Conservation (phyloP, 2,888 invertebrate species). For the Perizoma flavofasciatum region DNA sequence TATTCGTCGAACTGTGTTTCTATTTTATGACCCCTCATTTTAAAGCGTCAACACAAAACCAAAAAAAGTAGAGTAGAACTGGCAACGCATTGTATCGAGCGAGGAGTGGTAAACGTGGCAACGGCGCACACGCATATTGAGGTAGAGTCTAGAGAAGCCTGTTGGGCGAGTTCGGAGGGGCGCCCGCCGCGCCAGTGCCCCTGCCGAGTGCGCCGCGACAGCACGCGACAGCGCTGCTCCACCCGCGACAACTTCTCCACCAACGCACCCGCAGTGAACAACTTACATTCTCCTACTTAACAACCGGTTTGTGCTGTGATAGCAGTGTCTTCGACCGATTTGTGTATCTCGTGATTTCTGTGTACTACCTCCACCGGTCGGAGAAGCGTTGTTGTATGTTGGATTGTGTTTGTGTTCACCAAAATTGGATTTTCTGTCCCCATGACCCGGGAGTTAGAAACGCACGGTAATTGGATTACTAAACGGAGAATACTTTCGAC, state of each 20-base stretch:
- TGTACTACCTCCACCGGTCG: constrained; percentile 54
- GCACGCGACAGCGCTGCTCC: constrained; percentile 55
- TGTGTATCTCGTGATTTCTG: constrained; percentile 64
- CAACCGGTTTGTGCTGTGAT: constrained; percentile 66
- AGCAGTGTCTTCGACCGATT: constrained; percentile 48
- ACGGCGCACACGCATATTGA: constrained; percentile 73
- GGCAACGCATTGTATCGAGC: constrained; percentile 65
- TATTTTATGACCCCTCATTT: constrained; percentile 78
- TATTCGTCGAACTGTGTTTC: constrained; percentile 63
- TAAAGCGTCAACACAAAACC: constrained; percentile 76
- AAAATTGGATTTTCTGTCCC: constrained; percentile 45
- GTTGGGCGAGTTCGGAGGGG: constrained; percentile 70
- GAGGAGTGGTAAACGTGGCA: constrained; percentile 62
- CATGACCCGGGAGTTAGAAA: constrained; percentile 59
- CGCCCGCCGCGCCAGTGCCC: constrained; percentile 70
- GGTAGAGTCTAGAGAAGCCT: constrained; percentile 58
- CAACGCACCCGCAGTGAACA: constrained; percentile 52
- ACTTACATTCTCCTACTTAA: constrained; percentile 64
- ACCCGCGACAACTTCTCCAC: constrained; percentile 39
- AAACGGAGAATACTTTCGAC: constrained; percentile 52
- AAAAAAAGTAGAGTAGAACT: constrained; percentile 66
- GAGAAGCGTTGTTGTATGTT: constrained; percentile 48
- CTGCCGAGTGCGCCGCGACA: constrained; percentile 62
- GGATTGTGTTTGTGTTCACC: constrained; percentile 50
- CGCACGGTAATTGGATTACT: constrained; percentile 65